These are phyloP conservation scores for Echinops telfairi DNA, from an alignment of 2,113 vertebrate species.

Conservation along the genomic window DNA sequence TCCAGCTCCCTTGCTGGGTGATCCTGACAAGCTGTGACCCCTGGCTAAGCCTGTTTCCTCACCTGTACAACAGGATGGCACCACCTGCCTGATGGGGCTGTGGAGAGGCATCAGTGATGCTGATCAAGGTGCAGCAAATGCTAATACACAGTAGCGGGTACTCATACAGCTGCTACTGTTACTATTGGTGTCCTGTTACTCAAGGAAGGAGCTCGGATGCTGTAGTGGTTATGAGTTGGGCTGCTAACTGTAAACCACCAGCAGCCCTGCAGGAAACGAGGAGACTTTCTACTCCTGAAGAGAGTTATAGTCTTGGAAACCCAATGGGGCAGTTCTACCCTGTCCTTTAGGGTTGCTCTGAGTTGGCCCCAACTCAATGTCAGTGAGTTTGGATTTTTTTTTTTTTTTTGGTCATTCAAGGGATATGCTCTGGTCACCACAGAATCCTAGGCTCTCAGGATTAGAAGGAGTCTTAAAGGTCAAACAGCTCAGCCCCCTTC, in stretches of 20 bases:
- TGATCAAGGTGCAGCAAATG: background rate
- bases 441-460: background rate
- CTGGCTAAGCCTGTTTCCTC: background rate
- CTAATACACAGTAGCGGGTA: background rate
- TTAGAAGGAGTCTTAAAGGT: background rate
- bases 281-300: too few relatives aligned
- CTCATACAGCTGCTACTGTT: background rate
- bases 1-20: background rate
- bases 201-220: background rate
- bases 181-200: background rate
- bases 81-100: background rate
- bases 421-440: background rate
- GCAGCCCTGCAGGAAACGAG: too few relatives aligned
- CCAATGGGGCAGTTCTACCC: too few relatives aligned
- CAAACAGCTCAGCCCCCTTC: background rate
- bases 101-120: background rate
- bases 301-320: too few relatives aligned
- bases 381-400: too few relatives aligned
- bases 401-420: too few relatives aligned
- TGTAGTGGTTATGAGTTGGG: too few relatives aligned
- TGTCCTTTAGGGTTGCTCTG: too few relatives aligned
- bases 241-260: too few relatives aligned
- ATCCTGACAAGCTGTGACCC: background rate
- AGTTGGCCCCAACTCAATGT: too few relatives aligned
- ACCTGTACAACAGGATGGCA: background rate